A percentile compares a stretch with the other conserved stretches of the same genome.
phyloP scores from a whole-genome alignment of 2,797 vertebrate species.

The Crypturellus tataupa region DNA sequence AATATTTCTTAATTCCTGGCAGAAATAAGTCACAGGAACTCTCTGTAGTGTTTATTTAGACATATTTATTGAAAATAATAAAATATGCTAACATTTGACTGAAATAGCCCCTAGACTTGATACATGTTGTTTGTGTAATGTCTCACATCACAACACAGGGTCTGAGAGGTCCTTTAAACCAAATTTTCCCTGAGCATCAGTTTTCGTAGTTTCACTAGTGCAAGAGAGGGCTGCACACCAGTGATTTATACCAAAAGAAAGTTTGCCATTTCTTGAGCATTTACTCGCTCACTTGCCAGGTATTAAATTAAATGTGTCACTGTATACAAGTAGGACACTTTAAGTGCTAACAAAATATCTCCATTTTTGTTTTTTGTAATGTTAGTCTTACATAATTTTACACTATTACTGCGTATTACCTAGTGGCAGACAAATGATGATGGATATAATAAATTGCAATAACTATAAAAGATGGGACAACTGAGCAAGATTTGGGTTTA shows the following conservation, averaged over 20 bases:
- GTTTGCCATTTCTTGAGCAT: neutral
- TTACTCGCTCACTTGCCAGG: neutral
- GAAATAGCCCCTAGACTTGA: neutral
- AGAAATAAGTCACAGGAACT: neutral
- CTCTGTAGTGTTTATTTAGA: neutral
- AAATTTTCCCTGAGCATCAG: neutral
- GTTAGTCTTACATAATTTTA: conserved; percentile 61
- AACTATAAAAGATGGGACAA: conserved; percentile 40
- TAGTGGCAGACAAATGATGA: conserved; percentile 41
- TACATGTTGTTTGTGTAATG: neutral
- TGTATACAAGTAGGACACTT: neutral
- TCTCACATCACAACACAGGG: neutral
- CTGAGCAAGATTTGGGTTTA: conserved; percentile 36
- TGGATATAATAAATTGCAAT: conserved; percentile 21
- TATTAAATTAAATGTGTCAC: conserved; percentile 40
- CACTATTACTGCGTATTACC: conserved; percentile 38
- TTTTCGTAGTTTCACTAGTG: neutral
- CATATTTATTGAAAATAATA: conserved; percentile 30
- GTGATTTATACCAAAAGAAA: neutral
- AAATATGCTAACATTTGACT: neutral
- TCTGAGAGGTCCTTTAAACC: neutral
- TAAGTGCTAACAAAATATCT: neutral
- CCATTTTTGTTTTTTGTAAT: conserved; percentile 22
- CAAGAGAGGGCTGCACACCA: neutral
- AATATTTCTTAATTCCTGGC: neutral